Evolutionary conservation across 2,113 vertebrate species (phyloP).

Genomic region (Mellivora capensis): DNA sequence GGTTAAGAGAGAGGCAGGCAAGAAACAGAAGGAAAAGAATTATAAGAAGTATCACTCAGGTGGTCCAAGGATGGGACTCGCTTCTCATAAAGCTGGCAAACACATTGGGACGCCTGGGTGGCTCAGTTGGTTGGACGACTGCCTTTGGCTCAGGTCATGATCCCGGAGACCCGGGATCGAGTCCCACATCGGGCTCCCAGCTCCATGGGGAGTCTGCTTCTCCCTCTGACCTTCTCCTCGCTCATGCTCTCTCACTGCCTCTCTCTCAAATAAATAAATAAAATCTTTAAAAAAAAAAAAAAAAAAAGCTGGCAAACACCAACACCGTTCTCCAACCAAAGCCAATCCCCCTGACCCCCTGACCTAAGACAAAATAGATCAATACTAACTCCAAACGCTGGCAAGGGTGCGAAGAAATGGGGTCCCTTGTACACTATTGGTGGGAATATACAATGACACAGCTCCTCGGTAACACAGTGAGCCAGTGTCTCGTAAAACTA

Average conservation of each 20-base stretch:
- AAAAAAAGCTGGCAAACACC: neutral
- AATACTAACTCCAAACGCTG: neutral
- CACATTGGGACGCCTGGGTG: too few relatives aligned
- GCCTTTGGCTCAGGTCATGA: too few relatives aligned
- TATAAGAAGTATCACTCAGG: neutral
- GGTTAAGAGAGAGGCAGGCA: neutral
- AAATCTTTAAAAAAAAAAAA: too few relatives aligned
- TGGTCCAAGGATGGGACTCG: neutral
- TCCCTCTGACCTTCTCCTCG: too few relatives aligned
- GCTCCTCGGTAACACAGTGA: neutral
- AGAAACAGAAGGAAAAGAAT: neutral
- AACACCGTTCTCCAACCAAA: neutral
- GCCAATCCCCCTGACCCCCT: neutral
- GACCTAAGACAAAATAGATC: slow-evolving; percentile 38
- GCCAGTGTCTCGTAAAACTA: neutral
- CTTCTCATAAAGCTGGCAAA: neutral
- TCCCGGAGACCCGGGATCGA: too few relatives aligned
- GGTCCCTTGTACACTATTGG: neutral
- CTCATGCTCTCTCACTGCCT: too few relatives aligned
- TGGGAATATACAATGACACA: neutral
- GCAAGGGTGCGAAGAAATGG: neutral
- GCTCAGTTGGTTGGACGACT: too few relatives aligned
- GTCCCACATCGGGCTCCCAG: too few relatives aligned
- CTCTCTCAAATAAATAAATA: too few relatives aligned
- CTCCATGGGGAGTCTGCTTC: too few relatives aligned